A percentile compares a stretch with the other conserved stretches of the same genome.
Evolutionary conservation across 2,113 vertebrate species (phyloP).

Genomic region (Carassius gibelio): DNA sequence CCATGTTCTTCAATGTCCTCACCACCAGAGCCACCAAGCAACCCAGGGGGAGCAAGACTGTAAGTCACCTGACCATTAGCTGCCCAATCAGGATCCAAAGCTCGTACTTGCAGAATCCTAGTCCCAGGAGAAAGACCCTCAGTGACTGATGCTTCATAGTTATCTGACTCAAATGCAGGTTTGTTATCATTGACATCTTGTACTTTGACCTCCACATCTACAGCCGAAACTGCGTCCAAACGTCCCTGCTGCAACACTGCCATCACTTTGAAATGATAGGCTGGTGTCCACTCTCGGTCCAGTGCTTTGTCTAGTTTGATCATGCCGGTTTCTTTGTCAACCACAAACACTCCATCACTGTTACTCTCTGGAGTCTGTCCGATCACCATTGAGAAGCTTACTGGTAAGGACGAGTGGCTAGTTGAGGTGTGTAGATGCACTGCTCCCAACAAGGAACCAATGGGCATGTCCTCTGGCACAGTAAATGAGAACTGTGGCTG

Average conservation of each 20-base stretch:
- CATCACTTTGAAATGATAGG: constrained; percentile 87
- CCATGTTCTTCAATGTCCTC: constrained; percentile 73
- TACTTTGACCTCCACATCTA: constrained; percentile 89
- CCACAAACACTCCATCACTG: constrained; percentile 83
- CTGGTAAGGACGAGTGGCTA: constrained; percentile 67
- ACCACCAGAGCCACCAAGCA: constrained; percentile 62
- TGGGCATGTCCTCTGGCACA: constrained; percentile 83
- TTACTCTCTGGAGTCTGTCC: constrained; percentile 88
- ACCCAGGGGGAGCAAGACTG: constrained; percentile 75
- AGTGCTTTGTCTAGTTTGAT: constrained; percentile 92
- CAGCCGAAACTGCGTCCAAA: constrained; percentile 82
- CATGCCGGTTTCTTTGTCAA: constrained; percentile 86
- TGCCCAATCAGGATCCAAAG: constrained; percentile 84
- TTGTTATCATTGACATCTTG: constrained; percentile 95
- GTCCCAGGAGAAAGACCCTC: constrained; percentile 91
- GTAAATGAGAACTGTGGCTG: constrained; percentile 90
- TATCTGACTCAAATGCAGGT: constrained; percentile 84
- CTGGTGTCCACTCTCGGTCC: constrained; percentile 82
- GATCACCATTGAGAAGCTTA: constrained; percentile 81
- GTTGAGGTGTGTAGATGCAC: constrained; percentile 76
- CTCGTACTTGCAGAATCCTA: constrained; percentile 88
- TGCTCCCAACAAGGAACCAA: constrained; percentile 85
- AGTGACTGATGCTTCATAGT: constrained; percentile 87
- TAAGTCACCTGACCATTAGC: constrained; percentile 94
- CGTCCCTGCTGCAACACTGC: constrained; percentile 83